Percentiles rank a stretch among this genome's conserved stretches.
Evolutionary conservation across 2,888 invertebrate genomes (phyloP).

Genomic region (Hirtodrosophila trivittata): DNA sequence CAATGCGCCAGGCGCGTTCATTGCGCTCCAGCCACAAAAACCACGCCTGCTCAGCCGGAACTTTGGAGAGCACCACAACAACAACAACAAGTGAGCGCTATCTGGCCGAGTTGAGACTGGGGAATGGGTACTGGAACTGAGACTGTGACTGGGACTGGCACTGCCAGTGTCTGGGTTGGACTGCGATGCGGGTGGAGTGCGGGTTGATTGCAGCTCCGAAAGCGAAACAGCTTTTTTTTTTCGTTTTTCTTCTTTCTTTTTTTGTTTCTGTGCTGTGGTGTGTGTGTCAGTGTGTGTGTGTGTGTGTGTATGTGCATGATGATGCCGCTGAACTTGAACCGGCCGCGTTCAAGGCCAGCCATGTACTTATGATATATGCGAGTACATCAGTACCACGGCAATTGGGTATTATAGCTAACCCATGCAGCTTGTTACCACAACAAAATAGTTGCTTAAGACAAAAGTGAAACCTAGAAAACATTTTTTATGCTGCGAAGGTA

Average conservation of each 20-base stretch:
- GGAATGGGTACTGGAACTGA: conserved; percentile 9
- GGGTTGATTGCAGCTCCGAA: conserved; percentile 46
- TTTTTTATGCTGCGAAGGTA: too few relatives aligned
- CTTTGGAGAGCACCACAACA: conserved; percentile 43
- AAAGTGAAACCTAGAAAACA: too few relatives aligned
- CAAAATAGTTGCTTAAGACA: too few relatives aligned
- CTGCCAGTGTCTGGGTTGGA: conserved; percentile 15
- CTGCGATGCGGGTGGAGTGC: conserved; percentile 49
- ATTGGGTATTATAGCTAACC: conserved; percentile 18
- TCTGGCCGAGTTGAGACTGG: conserved; percentile 51
- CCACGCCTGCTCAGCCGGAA: conserved; percentile 67
- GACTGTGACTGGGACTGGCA: conserved; percentile 10
- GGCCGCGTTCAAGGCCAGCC: conserved; percentile 69
- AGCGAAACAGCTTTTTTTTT: conserved; percentile 63
- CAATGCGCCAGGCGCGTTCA: conserved; percentile 50
- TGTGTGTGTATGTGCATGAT: conserved; percentile 45
- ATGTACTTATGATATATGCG: conserved; percentile 37
- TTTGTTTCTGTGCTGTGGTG: conserved; percentile 14
- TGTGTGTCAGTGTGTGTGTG: neutral
- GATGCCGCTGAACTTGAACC: conserved; percentile 77
- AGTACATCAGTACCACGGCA: conserved; percentile 34
- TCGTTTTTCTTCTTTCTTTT: conserved; percentile 33
- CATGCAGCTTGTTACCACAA: neutral
- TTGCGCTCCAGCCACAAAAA: conserved; percentile 31
- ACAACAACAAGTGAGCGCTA: conserved; percentile 38